Conservation (phyloP, 2,888 invertebrate genomes). For the Frankliniella intonsa region DNA sequence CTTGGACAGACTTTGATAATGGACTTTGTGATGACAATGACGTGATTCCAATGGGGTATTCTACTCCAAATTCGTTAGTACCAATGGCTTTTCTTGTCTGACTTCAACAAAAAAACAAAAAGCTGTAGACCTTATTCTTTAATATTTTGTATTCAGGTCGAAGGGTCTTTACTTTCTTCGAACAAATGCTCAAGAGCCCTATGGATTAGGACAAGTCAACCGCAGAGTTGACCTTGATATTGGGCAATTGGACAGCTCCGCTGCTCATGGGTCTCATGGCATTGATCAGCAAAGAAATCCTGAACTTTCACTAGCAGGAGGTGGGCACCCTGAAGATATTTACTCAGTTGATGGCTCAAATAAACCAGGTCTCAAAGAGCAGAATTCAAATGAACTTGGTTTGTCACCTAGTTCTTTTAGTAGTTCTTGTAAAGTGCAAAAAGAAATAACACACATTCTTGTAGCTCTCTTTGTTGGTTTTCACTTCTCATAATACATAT, state of each 20-base stretch:
- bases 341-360: background rate
- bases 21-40: background rate
- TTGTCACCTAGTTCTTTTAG: background rate
- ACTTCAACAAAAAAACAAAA: no score
- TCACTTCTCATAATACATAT: background rate
- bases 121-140: background rate
- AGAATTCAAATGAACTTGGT: background rate
- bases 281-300: background rate
- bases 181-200: conserved; percentile 8
- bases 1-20: background rate
- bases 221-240: background rate
- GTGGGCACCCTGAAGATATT: background rate
- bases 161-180: background rate
- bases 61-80: background rate
- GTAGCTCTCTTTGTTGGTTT: background rate
- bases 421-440: background rate
- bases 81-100: background rate
- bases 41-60: background rate
- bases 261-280: background rate
- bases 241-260: background rate
- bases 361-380: background rate
- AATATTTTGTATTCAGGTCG: background rate
- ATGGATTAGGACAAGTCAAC: background rate
- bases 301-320: background rate
- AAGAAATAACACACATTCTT: background rate